Evolutionary conservation across 2,888 invertebrate species (phyloP).

Genomic region (Cistogaster globosa): DNA sequence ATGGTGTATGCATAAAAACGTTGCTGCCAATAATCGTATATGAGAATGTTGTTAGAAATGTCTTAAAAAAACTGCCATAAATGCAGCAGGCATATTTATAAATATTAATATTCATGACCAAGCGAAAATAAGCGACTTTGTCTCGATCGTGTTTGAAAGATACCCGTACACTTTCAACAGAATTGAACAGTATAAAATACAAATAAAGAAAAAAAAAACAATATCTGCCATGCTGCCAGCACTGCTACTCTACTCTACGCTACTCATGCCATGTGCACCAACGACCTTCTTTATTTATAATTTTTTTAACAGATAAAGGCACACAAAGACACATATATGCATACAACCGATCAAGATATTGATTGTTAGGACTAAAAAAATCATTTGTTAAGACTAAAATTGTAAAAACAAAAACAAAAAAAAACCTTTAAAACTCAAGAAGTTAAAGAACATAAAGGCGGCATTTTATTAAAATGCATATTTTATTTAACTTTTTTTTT

Average conservation of each 20-base stretch:
- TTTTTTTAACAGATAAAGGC: slow-evolving; percentile 29
- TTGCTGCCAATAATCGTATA: slow-evolving; percentile 23
- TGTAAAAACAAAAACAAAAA: slow-evolving; percentile 14
- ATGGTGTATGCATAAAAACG: not conserved
- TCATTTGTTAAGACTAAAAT: slow-evolving; percentile 51
- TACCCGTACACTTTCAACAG: slow-evolving; percentile 54
- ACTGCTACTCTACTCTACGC: slow-evolving; percentile 11
- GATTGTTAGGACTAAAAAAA: slow-evolving; percentile 54
- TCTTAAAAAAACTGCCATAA: slow-evolving; percentile 46
- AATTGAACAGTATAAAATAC: slow-evolving; percentile 46
- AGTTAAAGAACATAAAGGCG: slow-evolving; percentile 56
- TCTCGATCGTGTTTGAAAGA: slow-evolving; percentile 69
- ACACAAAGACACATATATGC: not conserved
- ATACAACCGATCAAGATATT: slow-evolving; percentile 61
- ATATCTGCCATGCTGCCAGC: slow-evolving; percentile 28
- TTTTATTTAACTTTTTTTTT: slow-evolving; percentile 44
- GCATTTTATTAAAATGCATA: slow-evolving; percentile 60
- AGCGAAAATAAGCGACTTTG: slow-evolving; percentile 74
- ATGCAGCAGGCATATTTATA: slow-evolving; percentile 70
- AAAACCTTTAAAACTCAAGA: not conserved
- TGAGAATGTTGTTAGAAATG: slow-evolving; percentile 7
- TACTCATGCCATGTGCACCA: slow-evolving; percentile 44
- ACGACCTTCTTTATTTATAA: not conserved
- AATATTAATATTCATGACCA: slow-evolving; percentile 78
- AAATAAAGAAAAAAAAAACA: not conserved